Evolutionary conservation across 1,140 invertebrate genomes (phyloP), one percentile per base, ranked within the genome.

Genomic region (Melanaphis sacchari): DNA sequence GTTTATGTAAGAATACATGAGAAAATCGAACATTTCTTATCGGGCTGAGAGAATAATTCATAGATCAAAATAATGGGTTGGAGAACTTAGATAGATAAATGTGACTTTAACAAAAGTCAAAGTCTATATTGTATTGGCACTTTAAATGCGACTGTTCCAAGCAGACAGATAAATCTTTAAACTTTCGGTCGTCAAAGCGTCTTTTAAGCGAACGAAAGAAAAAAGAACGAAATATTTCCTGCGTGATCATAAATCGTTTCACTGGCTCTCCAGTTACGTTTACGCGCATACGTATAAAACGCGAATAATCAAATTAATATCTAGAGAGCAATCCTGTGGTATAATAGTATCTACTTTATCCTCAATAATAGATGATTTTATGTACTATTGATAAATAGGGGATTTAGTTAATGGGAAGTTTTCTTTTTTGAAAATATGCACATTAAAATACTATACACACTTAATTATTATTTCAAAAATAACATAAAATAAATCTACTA

Each of bases 101-200:
- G 46, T 89, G 36, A 54, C 46, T 76, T 15, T 11, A 54, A 52
- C 87, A 52, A 89, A 89, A 89, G 88, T 89, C 87, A 52, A 89
- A 52, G 87, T 89, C 87, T 36, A 49, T 89, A 76, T 76, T 15
- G 59, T 76, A 76, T 76, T 89, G n/a, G 41, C 21, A 24, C 52
- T 76, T 89, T 89, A 89, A 89, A 89, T 22, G 87, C 7, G 6
- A 89, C 52, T 38, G 36, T 89, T 8, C 52, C 38, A 22, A 26
- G 38, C 52, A 15, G 88, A 54, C 88, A 9, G 15, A 89, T 54
- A 89, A 52, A 89, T 89, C 88, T 89, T 40, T 26, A 89, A 89
- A 40, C n/a, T 89, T 38, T 52, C 9, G 59, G 15, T n/a, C 31
- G 59, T 76, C 59, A 15, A 54, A 36, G 22, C 46, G 15, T 40